Conservation (phyloP, 2,888 invertebrate genomes). For the Villa cingulata region DNA sequence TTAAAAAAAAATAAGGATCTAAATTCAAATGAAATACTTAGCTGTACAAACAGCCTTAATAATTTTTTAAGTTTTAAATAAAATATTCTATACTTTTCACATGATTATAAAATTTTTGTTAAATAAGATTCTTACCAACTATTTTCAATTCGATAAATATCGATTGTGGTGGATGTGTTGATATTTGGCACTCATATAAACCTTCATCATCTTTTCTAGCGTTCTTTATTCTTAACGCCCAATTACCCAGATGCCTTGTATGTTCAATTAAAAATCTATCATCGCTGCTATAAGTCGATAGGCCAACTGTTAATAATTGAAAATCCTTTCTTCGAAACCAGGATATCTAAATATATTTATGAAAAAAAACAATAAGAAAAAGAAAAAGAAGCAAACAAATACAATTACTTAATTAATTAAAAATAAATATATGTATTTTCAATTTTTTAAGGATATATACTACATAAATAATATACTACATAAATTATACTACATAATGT, state of each 20-base stretch:
- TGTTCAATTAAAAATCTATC: slow-evolving; percentile 43
- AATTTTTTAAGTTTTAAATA: no score
- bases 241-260: slow-evolving; percentile 37
- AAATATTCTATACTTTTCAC: no score
- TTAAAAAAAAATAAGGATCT: no score
- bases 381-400: not conserved
- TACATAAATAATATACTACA: no score
- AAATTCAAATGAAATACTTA: no score
- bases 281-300: slow-evolving; percentile 43
- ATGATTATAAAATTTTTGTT: no score
- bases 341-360: slow-evolving; percentile 30
- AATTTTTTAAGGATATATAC: no score
- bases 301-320: slow-evolving; percentile 42
- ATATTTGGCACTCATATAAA: slow-evolving; percentile 44
- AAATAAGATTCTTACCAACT: slow-evolving; percentile 41
- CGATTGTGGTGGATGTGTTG: slow-evolving; percentile 43
- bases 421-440: no score
- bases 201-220: slow-evolving; percentile 16
- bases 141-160: slow-evolving; percentile 42
- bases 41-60: no score
- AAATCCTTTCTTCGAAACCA: slow-evolving; percentile 46
- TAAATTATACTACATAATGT: no score
- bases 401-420: no score
- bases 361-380: not conserved
- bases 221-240: slow-evolving; percentile 27